Evolutionary conservation across 2,797 vertebrate species (phyloP), one percentile per base, ranked within the genome.

Genomic region (Mormyrops boulengeri): DNA sequence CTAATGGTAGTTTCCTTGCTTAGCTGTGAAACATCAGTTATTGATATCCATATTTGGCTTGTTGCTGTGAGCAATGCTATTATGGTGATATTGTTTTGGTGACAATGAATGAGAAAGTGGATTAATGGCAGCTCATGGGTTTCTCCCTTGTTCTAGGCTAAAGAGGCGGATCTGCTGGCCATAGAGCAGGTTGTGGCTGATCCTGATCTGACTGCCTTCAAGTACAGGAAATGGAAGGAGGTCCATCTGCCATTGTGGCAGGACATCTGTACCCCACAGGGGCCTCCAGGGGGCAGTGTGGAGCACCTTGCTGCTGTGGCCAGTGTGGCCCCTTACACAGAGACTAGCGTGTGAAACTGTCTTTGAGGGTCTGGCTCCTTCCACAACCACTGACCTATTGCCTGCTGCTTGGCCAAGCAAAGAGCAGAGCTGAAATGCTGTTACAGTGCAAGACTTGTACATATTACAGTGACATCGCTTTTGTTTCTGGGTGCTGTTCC

Each of bases 211-310:
- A 98, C 96, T 1, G 97, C 97, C 0, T 89, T 92, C 91, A 98
- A 96, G 90, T 99, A 98, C 93, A 96, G 96, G 93, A 94, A 96
- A 85, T 99, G 98, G 98, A 99, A 98, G 91, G 96, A 97, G 89
- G 95, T 94, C 89, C 97, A 99, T 34, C 95, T 93, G 1, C 91
- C 97, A 88, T 91, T 99, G 91, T 91, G 98, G 91, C 97, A 98
- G 91, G 98, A 99, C 62, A 97, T 98, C 89, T 95, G 96, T 91
- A 93, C 95, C 19, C 93, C 94, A 69, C 91, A 93, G 47, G 93
- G 94, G 89, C 96, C 95, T 94, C 87, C 93, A 94, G 91, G 91
- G 62, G 93, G 92, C 90, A n/a, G 1, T 91, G 93, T 93, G 38
- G 92, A 90, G 11, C 55, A 87, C 41, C 38, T 55, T 49, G 38